Evolutionary conservation across 37 sponge, comb jelly and placozoan genomes (phyloP).

Genomic region (Lycopodina hypogea): DNA sequence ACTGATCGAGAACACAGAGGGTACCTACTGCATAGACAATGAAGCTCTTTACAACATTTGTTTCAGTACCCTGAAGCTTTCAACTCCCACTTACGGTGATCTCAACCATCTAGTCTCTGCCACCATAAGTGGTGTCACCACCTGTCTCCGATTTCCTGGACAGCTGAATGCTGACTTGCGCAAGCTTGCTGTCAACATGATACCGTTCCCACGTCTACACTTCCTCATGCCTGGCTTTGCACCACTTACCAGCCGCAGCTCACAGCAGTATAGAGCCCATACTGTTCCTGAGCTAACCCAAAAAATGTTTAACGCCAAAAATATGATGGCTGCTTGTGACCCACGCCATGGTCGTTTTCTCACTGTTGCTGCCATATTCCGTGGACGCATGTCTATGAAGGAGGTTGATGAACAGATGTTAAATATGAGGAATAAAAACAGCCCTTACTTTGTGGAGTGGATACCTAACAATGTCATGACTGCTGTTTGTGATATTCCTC

Average conservation of each 20-base stretch:
- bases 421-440: slow-evolving; percentile 99
- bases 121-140: slow-evolving; percentile 96
- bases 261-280: slow-evolving; percentile 99
- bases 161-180: slow-evolving; percentile 99
- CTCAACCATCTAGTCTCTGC: slow-evolving; percentile 96
- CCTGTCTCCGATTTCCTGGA: slow-evolving; percentile 95
- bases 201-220: slow-evolving; percentile 99
- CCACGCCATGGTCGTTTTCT: slow-evolving; percentile 99
- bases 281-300: slow-evolving; percentile 99
- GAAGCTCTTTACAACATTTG: slow-evolving; percentile 99
- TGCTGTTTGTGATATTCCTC: slow-evolving; percentile 99
- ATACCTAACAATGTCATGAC: slow-evolving; percentile 99
- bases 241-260: slow-evolving; percentile 99
- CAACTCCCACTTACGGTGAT: slow-evolving; percentile 99
- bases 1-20: slow-evolving; percentile 99
- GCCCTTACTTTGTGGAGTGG: slow-evolving; percentile 99
- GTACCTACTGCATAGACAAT: slow-evolving; percentile 98
- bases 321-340: slow-evolving; percentile 99
- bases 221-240: slow-evolving; percentile 99
- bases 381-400: slow-evolving; percentile 99
- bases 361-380: slow-evolving; percentile 99
- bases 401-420: slow-evolving; percentile 99
- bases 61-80: slow-evolving; percentile 98
- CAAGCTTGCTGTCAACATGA: slow-evolving; percentile 97
- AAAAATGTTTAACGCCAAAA: slow-evolving; percentile 99